These are phyloP conservation scores for Pipistrellus pipistrellus DNA, from an alignment of 2,797 vertebrate species.

Conservation along the genomic window DNA sequence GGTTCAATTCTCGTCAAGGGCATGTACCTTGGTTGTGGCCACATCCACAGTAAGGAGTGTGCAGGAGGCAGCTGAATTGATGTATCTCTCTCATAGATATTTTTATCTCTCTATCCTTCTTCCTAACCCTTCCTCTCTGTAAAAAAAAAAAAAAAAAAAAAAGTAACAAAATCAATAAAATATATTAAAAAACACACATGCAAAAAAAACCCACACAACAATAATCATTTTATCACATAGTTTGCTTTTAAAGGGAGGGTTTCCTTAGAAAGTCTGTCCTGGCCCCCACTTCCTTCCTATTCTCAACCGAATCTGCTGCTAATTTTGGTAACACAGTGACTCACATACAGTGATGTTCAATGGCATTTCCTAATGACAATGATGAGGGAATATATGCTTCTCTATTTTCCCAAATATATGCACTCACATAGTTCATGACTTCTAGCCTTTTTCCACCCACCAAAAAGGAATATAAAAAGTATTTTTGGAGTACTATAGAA, in stretches of 20 bases:
- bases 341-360: not conserved
- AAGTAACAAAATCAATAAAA: not conserved
- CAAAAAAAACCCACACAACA: not conserved
- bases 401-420: constrained; percentile 32
- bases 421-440: not conserved
- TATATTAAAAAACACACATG: too few species aligned
- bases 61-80: too few species aligned
- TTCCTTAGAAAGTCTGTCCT: constrained; percentile 63
- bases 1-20: too few species aligned
- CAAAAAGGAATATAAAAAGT: not conserved
- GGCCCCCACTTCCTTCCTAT: constrained; percentile 47
- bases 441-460: not conserved
- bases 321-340: constrained; percentile 36
- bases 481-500: not conserved
- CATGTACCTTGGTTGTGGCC: too few species aligned
- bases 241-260: not conserved
- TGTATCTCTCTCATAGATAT: too few species aligned
- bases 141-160: not conserved
- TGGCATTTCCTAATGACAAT: not conserved
- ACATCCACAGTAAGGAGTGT: too few species aligned
- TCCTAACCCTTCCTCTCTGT: too few species aligned
- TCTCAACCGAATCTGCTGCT: not conserved
- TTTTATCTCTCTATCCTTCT: too few species aligned
- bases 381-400: not conserved
- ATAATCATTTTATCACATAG: not conserved